Evolutionary conservation across 2,888 invertebrate genomes (phyloP).

Genomic region (Falcaria lacertinaria): DNA sequence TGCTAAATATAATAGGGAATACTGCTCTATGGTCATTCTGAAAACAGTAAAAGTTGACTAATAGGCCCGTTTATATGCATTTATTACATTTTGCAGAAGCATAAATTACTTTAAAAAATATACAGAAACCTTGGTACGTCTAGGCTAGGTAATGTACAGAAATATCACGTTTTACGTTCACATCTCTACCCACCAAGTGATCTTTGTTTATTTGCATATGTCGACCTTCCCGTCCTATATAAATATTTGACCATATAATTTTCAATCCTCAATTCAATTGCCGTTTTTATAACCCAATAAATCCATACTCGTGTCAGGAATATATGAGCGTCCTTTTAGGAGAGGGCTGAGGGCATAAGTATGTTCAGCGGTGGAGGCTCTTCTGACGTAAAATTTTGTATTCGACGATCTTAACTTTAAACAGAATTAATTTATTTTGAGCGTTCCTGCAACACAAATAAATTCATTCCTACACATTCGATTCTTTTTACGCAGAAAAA

Average conservation of each 20-base stretch:
- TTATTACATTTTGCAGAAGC: too few species aligned
- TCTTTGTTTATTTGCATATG: not conserved
- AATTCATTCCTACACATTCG: too few species aligned
- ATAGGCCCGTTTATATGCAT: too few species aligned
- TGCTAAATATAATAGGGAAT: too few species aligned
- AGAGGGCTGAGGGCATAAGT: not conserved
- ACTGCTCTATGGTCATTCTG: too few species aligned
- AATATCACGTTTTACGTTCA: too few species aligned
- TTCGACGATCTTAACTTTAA: not conserved
- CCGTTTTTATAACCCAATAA: not conserved
- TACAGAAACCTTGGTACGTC: not conserved
- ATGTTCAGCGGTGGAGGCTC: not conserved
- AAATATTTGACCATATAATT: not conserved
- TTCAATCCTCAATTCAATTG: not conserved
- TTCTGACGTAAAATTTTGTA: not conserved
- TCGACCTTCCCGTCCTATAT: not conserved
- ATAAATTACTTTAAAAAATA: too few species aligned
- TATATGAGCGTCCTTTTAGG: not conserved
- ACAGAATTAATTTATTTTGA: not conserved
- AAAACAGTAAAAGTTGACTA: too few species aligned
- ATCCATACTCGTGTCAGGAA: not conserved
- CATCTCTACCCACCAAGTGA: too few species aligned
- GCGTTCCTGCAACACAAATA: too few species aligned
- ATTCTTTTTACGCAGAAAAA: too few species aligned
- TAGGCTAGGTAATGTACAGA: too few species aligned